Evolutionary conservation across 2,888 invertebrate genomes (phyloP), one percentile per base, ranked within the genome.

Genomic region (Spisula subtruncata): DNA sequence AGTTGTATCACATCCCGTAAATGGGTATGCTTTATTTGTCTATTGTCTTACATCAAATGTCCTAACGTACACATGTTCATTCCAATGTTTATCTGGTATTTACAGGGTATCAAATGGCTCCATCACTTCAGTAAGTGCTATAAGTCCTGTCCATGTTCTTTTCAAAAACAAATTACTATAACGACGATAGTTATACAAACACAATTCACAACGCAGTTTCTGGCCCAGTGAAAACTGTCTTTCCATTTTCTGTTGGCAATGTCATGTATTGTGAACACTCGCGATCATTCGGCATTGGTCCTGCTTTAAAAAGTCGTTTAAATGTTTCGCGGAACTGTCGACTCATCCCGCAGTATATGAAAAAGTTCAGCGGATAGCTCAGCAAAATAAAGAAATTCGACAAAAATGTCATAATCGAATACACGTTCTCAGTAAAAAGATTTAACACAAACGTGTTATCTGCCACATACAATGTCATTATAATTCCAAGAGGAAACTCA

Each of bases 281-380:
- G 18, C 95, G 87, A 25, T 96, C 95, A 54, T 93, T 87, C 0
- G 95, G 95, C 90, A 94, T 90, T 16, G 93, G 93, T 0, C 94
- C 94, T 75, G 32, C 75, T 0, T 98, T 97, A 96, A 99, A 99
- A 46, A 97, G 95, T 25, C 97, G 98, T 95, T 98, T 98, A 96
- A 99, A 99, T 0, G 99, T 99, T 96, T 99, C 98, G n/a, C 99
- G 97, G 97, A 99, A 99, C 96, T 98, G 98, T 54, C 98, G 97
- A 54, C 98, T 98, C 99, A 99, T 99, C 35, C 99, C 99, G 96
- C 99, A 99, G 96, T 99, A 99, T 93, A 99, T 99, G 90, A 98
- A 99, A 96, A 99, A 99, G 97, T 99, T 99, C 89, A 99, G 98
- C 18, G 99, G 99, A 97, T 99, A 99, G 81, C 98, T 98, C 66